Base-by-base conservation (phyloP, 1,140 invertebrate genomes). In the Drosophila bipectinata region DNA sequence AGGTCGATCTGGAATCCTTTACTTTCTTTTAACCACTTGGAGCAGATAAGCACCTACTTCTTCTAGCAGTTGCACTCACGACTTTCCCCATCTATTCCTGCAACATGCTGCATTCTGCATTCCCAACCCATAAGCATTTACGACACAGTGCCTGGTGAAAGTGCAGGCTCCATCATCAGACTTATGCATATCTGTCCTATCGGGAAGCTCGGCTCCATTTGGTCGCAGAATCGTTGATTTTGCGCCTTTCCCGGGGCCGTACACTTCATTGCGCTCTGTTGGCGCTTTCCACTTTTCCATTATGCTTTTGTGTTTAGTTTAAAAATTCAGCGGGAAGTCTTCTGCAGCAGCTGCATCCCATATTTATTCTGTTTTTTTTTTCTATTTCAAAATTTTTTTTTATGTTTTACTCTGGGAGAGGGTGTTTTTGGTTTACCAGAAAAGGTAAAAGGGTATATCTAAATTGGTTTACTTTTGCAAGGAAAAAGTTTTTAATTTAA, bases 221-320 rank as follows among this genome's bases (percentile, higher is more conserved):
- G 61, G 48, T 56, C 52, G 51, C 41, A 30, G 41, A 48, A 56
- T 48, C 32, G 58, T 28, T 71, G 77, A 57, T 67, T 48, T 32
- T 63, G 54, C 41, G 41, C 62, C 66, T 54, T 68, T 68, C 62
- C 66, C 78, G 62, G 71, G 34, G 81, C 63, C 71, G 18, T 52
- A 76, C 84, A 85, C 82, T 85, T 85, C 74, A 85, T 87, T 85
- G 82, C 82, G 82, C 82, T 78, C 78, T 87, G 82, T 78, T 85
- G 78, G 75, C 78, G 62, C 77, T 88, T 82, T 62, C 69, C 78
- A 81, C 73, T 85, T 87, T 87, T 76, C 71, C 82, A 78, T 79
- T 82, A 82, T 84, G 77, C 62, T 58, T 64, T 72, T 78, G 77
- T 85, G 82, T 87, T 85, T 81, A 77, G 69, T 63, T 87, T 82